Conservation (phyloP, 2,113 vertebrate species). For the Carlito syrichta region DNA sequence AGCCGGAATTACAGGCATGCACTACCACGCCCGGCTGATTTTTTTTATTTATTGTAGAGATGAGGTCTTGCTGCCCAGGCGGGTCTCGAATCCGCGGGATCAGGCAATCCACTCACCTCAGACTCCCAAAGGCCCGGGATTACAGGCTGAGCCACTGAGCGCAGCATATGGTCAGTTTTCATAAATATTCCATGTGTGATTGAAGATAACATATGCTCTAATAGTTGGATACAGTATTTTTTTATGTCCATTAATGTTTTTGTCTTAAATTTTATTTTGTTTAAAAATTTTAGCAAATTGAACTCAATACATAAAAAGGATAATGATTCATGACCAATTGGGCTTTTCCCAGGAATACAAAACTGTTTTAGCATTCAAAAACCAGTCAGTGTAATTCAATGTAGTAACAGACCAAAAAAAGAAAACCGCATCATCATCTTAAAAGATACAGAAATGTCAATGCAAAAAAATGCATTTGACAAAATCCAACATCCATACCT, state of each 20-base stretch:
- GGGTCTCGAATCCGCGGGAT: too few relatives aligned
- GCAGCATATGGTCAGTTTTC: not conserved
- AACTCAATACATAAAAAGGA: not conserved
- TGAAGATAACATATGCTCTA: not conserved
- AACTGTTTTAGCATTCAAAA: not conserved
- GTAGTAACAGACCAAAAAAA: not conserved
- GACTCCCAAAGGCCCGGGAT: too few relatives aligned
- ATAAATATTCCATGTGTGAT: not conserved
- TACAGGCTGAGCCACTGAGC: too few relatives aligned
- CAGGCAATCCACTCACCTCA: too few relatives aligned
- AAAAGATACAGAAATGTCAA: not conserved
- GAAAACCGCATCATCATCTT: not conserved
- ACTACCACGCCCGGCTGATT: too few relatives aligned
- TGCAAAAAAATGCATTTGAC: not conserved
- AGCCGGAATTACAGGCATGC: too few relatives aligned
- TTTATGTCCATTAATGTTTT: not conserved
- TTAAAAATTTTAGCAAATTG: slow-evolving; percentile 4
- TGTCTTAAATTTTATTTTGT: slow-evolving; percentile 31
- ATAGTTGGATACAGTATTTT: not conserved
- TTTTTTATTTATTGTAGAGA: too few relatives aligned
- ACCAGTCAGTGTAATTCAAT: not conserved
- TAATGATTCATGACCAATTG: not conserved
- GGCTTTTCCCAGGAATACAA: not conserved
- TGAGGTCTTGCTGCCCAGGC: too few relatives aligned
- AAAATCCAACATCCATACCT: not conserved